Conservation (phyloP, 2,797 vertebrate genomes). For the Momotus momota region DNA sequence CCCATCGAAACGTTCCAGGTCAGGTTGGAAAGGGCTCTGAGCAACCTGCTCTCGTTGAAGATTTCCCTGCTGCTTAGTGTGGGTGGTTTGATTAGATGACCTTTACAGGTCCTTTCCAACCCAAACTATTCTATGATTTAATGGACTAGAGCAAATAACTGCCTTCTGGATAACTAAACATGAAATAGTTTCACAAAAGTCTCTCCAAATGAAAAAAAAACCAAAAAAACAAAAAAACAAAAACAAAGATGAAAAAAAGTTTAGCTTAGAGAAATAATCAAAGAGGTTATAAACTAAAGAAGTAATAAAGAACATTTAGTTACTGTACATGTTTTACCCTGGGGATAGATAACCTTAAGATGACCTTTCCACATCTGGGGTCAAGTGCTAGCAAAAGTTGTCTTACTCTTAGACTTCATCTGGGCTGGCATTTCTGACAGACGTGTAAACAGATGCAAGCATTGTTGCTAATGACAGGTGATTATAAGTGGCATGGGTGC, state of each 20-base stretch:
- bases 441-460: constrained; percentile 94
- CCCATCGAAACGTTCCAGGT: no score
- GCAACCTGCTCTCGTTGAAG: not conserved
- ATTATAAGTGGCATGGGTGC: constrained; percentile 94
- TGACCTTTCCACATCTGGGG: constrained; percentile 78
- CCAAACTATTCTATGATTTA: not conserved
- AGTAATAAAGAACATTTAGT: not conserved
- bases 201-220: not conserved
- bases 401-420: constrained; percentile 71
- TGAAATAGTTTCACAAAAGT: not conserved
- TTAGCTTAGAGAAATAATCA: not conserved
- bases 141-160: not conserved
- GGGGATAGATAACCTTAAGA: constrained; percentile 17
- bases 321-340: not conserved
- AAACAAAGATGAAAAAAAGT: not conserved
- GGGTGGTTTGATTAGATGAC: not conserved
- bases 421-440: constrained; percentile 87
- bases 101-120: not conserved
- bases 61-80: not conserved
- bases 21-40: not conserved
- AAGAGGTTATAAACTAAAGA: not conserved
- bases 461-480: constrained; percentile 96
- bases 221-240: not conserved
- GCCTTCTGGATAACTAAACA: not conserved
- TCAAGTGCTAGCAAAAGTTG: constrained; percentile 66